Base-by-base conservation (phyloP, 2,113 vertebrate genomes). In the Nannospalax galili region DNA sequence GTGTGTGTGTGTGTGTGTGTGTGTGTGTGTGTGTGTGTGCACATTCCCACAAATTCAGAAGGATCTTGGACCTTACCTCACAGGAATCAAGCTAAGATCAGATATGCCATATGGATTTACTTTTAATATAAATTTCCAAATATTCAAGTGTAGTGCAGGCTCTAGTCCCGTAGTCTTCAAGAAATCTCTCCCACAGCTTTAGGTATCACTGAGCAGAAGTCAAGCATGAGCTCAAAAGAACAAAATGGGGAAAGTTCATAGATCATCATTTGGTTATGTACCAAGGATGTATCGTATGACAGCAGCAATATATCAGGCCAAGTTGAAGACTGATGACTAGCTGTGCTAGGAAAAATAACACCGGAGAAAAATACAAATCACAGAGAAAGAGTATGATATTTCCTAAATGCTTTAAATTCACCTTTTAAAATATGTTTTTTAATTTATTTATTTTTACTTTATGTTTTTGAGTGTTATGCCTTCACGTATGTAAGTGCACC, bases 201-300 rank as follows among this genome's bases (percentile, higher is more conserved):
- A 97, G 97, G 96, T 0, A 3, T 92, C 75, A 58, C 81, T 69
- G 56, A 94, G 60, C 70, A 28, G 85, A 96, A 97, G 85, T 96
- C 96, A 98, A 97, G 96, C 84, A 5, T 90, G 95, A 96, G 48
- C 56, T 81, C 35, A 95, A 98, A 95, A 28, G 75, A 95, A 91
- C 94, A 97, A 97, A 97, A 97, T 95, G 92, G 93, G 92, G 88
- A 93, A 96, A 97, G 37, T 92, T 97, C 91, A 80, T 92, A 98
- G 97, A 98, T 96, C 97, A 90, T 93, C 92, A 69, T 91, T 0
- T 0, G 95, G 94, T 94, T 64, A 96, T 77, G 92, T 64, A 97
- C 96, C 96, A 97, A 98, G 42, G 56, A 8, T 24, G 42, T 62
- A 97, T 95, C 87, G 67, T 78, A 97, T 97, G 88, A 96, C 95